These are phyloP conservation scores for Phaenicophaeus curvirostris DNA, from an alignment of 2,797 vertebrate species.

Conservation along the genomic window DNA sequence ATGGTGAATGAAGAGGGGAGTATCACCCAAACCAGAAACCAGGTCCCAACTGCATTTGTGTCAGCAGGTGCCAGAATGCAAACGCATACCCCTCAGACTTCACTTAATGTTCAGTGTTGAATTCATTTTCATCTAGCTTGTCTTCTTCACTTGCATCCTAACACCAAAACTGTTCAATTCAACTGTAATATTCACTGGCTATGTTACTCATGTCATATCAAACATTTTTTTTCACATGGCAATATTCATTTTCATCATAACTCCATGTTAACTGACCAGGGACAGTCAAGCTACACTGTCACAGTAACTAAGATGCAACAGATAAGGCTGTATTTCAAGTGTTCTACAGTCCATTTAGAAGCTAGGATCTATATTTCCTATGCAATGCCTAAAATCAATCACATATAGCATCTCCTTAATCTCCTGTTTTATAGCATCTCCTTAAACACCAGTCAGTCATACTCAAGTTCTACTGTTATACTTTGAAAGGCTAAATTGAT, in stretches of 20 bases:
- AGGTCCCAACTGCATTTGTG: background rate
- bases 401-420: background rate
- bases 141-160: background rate
- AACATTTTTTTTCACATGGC: background rate
- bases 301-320: background rate
- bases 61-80: background rate
- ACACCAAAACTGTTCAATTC: background rate
- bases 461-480: background rate
- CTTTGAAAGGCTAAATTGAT: background rate
- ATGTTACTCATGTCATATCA: background rate
- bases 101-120: background rate
- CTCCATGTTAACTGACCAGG: background rate
- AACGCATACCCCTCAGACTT: background rate
- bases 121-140: background rate
- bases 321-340: background rate
- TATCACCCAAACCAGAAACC: fast-evolving
- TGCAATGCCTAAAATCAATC: background rate
- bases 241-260: background rate
- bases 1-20: fast-evolving
- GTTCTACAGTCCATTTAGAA: background rate
- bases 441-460: background rate
- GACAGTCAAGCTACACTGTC: background rate
- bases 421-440: too few relatives aligned
- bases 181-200: background rate
- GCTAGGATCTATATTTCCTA: background rate